Conservation (phyloP, 2,797 vertebrate genomes). For the Buceros bicornis region DNA sequence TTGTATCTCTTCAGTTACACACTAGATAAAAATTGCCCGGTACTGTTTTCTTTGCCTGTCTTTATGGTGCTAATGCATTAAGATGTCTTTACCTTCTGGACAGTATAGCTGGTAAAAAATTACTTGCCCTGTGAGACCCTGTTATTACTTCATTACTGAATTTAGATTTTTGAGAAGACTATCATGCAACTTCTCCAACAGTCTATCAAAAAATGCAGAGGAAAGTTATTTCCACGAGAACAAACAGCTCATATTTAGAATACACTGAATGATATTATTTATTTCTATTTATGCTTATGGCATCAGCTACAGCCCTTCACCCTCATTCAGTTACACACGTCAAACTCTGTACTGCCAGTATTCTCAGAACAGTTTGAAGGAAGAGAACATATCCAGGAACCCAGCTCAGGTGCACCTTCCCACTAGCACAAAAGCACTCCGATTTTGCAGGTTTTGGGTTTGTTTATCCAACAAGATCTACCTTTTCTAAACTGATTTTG, state of each 20-base stretch:
- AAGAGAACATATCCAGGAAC: background rate
- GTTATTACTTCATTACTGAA: background rate
- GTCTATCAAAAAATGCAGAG: background rate
- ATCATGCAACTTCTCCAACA: background rate
- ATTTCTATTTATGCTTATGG: background rate
- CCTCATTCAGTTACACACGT: background rate
- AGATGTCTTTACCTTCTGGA: background rate
- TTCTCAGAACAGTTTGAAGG: background rate
- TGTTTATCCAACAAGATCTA: background rate
- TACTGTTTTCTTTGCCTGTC: background rate
- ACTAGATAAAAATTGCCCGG: slow-evolving; percentile 12
- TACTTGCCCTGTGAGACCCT: background rate
- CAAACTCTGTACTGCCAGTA: background rate
- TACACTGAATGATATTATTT: background rate
- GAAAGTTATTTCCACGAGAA: background rate
- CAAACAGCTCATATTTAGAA: background rate
- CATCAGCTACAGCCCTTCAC: background rate
- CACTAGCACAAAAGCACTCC: background rate
- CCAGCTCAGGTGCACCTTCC: background rate
- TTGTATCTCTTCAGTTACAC: slow-evolving; percentile 35
- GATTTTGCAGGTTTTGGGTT: background rate
- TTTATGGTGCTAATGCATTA: background rate
- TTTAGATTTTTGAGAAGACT: background rate
- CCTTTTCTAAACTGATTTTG: background rate
- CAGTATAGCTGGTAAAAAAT: background rate